Evolutionary conservation across 2,888 invertebrate genomes (phyloP).

Genomic region (Tuberolachnus salignus): DNA sequence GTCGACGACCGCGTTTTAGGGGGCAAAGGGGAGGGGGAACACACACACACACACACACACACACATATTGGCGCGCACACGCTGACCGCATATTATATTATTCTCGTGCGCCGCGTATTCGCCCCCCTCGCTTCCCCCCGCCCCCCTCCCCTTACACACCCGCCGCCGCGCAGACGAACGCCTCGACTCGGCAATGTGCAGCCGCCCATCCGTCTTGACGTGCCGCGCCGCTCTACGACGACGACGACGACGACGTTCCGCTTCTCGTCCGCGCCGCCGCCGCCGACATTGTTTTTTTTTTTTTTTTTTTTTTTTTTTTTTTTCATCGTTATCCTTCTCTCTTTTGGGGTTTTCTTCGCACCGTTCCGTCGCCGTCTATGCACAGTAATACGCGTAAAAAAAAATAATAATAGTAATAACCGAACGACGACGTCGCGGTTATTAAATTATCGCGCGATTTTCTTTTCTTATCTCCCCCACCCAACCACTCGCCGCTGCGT

Average conservation of each 20-base stretch:
- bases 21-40: not conserved
- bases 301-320: not conserved
- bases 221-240: slow-evolving; percentile 5
- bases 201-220: slow-evolving; percentile 31
- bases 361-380: slow-evolving; percentile 13
- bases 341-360: not conserved
- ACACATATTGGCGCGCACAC: slow-evolving; percentile 19
- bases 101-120: not conserved
- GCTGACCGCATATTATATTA: slow-evolving; percentile 27
- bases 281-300: not conserved
- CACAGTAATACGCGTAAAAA: not conserved
- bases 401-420: not conserved
- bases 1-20: not conserved
- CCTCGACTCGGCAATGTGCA: not conserved
- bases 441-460: slow-evolving; percentile 9
- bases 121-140: not conserved
- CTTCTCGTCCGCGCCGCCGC: not conserved
- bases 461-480: not conserved
- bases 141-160: no score
- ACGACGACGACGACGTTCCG: slow-evolving; percentile 7
- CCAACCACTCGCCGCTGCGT: no score
- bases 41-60: not conserved
- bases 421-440: not conserved
- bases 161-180: not conserved
- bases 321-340: not conserved